Conservation (phyloP, 2,888 invertebrate species). For the Stenoptilia bipunctidactyla region DNA sequence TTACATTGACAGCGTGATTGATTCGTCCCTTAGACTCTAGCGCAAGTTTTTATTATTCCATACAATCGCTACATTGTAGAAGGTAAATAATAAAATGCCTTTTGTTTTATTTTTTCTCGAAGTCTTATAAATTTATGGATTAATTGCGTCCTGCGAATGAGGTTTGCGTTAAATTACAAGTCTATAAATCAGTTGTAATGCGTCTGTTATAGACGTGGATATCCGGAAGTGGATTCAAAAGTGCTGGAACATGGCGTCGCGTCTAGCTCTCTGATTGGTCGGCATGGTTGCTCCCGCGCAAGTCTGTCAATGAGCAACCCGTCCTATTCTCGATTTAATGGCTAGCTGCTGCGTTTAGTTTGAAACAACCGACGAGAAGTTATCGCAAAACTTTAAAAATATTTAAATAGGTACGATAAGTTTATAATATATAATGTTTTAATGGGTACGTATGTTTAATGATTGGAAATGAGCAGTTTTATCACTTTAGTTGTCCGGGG, state of each 20-base stretch:
- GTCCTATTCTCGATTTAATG: conserved; percentile 24
- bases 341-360: conserved; percentile 15
- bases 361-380: conserved; percentile 13
- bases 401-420: conserved; percentile 43
- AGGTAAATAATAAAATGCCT: not conserved
- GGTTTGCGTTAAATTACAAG: not conserved
- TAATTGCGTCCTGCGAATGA: not conserved
- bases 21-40: conserved; percentile 64
- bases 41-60: conserved; percentile 27
- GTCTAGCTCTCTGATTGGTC: conserved; percentile 25
- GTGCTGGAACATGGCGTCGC: conserved; percentile 30
- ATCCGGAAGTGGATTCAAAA: conserved; percentile 8
- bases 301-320: conserved; percentile 20
- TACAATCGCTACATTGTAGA: not conserved
- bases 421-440: conserved; percentile 52
- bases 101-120: not conserved
- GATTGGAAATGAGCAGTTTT: conserved; percentile 18
- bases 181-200: conserved; percentile 4
- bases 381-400: conserved; percentile 43
- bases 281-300: conserved; percentile 21
- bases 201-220: conserved; percentile 5
- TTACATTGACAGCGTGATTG: conserved; percentile 60
- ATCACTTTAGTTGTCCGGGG: not conserved
- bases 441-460: conserved; percentile 32
- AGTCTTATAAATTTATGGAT: not conserved